Evolutionary conservation across 2,888 invertebrate species (phyloP).

Genomic region (Gastrophysa polygoni): DNA sequence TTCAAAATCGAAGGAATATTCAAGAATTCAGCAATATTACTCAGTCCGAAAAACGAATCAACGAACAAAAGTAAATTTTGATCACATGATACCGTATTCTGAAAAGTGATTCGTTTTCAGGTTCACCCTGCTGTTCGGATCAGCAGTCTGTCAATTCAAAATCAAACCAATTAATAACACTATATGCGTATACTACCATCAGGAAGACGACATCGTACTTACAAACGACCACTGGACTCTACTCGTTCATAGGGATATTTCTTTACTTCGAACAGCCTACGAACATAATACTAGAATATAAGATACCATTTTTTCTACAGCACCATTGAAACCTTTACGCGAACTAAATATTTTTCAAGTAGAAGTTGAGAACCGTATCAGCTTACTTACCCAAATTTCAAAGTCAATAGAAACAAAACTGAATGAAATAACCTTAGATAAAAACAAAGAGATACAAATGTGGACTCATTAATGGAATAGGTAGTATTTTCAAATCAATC

Average conservation of each 20-base stretch:
- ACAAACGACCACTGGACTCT: background rate
- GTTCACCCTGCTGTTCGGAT: background rate
- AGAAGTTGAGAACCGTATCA: background rate
- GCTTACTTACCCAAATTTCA: background rate
- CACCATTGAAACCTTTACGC: background rate
- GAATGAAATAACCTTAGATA: background rate
- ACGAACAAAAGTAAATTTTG: slow-evolving; percentile 11
- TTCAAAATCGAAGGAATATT: background rate
- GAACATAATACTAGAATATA: too few relatives aligned
- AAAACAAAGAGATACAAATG: background rate
- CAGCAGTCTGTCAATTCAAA: background rate
- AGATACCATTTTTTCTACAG: too few relatives aligned
- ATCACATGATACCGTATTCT: background rate
- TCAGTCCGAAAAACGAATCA: slow-evolving; percentile 1
- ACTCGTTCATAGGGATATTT: too few relatives aligned
- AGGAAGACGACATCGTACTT: background rate
- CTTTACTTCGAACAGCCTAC: too few relatives aligned
- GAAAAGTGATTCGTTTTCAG: background rate
- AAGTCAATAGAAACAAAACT: background rate
- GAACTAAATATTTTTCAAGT: background rate
- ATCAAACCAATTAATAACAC: background rate
- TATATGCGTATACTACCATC: background rate
- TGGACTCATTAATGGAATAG: background rate
- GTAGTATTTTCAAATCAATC: background rate
- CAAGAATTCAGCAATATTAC: slow-evolving; percentile 1